phyloP scores from a whole-genome alignment of 2,113 vertebrate genomes.

The Noturus placidus region DNA sequence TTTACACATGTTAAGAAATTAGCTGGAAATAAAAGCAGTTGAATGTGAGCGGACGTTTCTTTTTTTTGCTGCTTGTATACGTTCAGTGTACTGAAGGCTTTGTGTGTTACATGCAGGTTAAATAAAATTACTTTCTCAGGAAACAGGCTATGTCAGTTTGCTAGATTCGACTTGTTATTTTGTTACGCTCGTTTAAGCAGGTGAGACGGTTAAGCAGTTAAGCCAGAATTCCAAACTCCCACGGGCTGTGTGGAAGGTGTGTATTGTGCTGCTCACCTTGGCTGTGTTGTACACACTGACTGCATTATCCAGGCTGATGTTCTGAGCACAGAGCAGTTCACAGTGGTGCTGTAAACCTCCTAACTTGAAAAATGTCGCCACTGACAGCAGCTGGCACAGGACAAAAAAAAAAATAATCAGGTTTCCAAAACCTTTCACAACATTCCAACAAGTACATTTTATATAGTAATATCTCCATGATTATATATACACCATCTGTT shows the following conservation, averaged over 20 bases:
- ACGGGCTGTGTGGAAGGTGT: not conserved
- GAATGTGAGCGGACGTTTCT: too few relatives aligned
- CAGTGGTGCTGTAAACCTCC: constrained; percentile 89
- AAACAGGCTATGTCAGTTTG: not conserved
- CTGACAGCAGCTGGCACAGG: constrained; percentile 81
- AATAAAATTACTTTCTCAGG: not conserved
- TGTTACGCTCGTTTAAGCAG: not conserved
- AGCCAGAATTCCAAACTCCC: not conserved
- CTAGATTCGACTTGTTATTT: not conserved
- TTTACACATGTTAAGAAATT: too few relatives aligned
- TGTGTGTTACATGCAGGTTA: not conserved
- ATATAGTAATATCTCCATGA: not conserved
- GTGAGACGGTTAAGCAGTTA: not conserved
- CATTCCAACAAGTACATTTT: not conserved
- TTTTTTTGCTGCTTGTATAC: too few relatives aligned
- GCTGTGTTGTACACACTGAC: constrained; percentile 90
- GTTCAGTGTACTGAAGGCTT: not conserved
- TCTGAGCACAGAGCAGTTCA: constrained; percentile 87
- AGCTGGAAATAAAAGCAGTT: too few relatives aligned
- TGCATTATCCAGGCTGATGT: constrained; percentile 83
- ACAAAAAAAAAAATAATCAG: not conserved
- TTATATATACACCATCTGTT: not conserved
- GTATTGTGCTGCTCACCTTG: constrained; percentile 75
- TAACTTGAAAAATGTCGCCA: constrained; percentile 89
- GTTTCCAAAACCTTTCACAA: not conserved